Base-by-base conservation (phyloP, 2,888 invertebrate genomes). In the Thumatha senex region DNA sequence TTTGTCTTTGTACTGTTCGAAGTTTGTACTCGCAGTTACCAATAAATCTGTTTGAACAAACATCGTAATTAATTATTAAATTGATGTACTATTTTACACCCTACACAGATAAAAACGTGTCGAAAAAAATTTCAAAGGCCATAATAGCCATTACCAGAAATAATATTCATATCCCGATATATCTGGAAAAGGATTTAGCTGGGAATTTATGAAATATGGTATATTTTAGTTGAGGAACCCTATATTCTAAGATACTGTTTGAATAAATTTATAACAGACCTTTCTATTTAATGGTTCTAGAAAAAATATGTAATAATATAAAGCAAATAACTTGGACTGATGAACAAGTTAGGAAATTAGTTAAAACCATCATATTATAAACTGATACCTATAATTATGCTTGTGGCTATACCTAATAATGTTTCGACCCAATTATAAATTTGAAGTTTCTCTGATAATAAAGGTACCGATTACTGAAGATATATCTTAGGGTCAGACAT, bases 1-100 rank as follows among this genome's bases (percentile, higher is more conserved):
- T 66, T 67, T 61, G 63, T 62, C 66, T 15, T 42, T 43, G 18
- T 12, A 15, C 0, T 4, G 9, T 18, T 43, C 33, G 18, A 34
- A 33, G 33, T 42, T n/a, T 43, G 18, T 34, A 8, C n/a, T n/a
- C 15, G 24, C 11, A 11, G 24, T 44, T 12, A n/a, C 13, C 10
- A 31, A 24, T 40, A 31, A 1, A 29, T 12, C 9, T 13, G 12
- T 12, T 29, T 40, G 10, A 36, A 9, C 4, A 36, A 15, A 3
- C 4, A 7, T 12, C 10, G 10, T 33, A 33, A 35, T 0, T 13
- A 5, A 13, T 12, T 35, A 35, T 34, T 12, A 34, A 12, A 34
- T 24, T 24, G 18, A 24, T 5, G 18, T 24, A 24, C 5, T 24
- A 24, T n/a, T n/a, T n/a, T n/a, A n/a, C n/a, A n/a, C n/a, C n/a